Evolutionary conservation across 2,888 invertebrate genomes (phyloP).

Genomic region (Heliconius ethilla): DNA sequence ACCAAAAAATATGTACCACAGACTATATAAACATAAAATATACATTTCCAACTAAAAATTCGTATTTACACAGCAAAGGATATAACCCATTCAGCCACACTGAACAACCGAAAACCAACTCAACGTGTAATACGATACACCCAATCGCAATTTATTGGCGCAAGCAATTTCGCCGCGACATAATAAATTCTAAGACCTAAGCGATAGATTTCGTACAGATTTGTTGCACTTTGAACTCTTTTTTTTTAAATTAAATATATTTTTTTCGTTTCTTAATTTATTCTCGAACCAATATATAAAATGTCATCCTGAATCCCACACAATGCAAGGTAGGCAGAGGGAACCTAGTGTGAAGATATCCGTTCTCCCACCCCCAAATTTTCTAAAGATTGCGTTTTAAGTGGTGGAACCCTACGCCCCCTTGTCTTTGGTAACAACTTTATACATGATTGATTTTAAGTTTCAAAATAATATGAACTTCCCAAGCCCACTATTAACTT

Average conservation of each 20-base stretch:
- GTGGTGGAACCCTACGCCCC: too few species aligned
- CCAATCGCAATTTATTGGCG: conserved; percentile 73
- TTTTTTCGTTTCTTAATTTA: background rate
- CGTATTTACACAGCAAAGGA: conserved; percentile 12
- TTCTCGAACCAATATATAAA: background rate
- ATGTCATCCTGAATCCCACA: too few species aligned
- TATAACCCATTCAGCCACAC: conserved; percentile 8
- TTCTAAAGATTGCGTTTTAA: too few species aligned
- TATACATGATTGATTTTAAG: background rate
- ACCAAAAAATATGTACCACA: background rate
- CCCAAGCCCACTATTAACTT: too few species aligned
- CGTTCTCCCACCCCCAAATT: too few species aligned
- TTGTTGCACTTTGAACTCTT: conserved; percentile 45
- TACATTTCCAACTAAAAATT: background rate
- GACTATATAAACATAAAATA: background rate
- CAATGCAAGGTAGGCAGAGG: too few species aligned
- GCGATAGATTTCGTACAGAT: conserved; percentile 64
- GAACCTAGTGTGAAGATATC: too few species aligned
- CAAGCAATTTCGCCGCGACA: conserved; percentile 68
- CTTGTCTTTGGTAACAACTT: background rate
- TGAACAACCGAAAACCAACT: conserved; percentile 19
- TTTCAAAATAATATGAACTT: background rate
- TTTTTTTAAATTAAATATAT: background rate
- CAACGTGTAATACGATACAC: conserved; percentile 64
- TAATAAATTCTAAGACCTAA: conserved; percentile 68